Conservation (phyloP, 2,888 invertebrate genomes). For the Macrophya annulata region DNA sequence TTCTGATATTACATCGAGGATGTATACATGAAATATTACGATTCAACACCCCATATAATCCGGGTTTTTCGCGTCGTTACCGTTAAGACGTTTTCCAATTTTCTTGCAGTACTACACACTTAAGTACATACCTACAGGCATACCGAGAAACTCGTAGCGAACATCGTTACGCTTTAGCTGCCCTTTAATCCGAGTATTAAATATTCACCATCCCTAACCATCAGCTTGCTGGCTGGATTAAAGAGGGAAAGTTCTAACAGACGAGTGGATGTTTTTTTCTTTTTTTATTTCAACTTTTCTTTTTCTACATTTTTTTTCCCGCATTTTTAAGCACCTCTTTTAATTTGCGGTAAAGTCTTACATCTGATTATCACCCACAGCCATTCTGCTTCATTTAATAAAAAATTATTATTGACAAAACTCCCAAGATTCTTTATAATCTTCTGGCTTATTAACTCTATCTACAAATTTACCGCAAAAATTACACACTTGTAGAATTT, state of each 20-base stretch:
- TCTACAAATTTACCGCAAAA: neutral
- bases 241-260: neutral
- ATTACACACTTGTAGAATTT: neutral
- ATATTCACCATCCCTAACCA: conserved; percentile 21
- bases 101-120: neutral
- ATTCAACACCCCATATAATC: conserved; percentile 19
- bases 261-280: neutral
- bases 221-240: conserved; percentile 15
- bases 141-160: neutral
- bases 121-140: neutral
- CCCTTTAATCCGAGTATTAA: conserved; percentile 32
- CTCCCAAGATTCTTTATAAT: too few species aligned
- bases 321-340: neutral
- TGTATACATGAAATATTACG: conserved; percentile 8
- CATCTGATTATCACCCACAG: neutral
- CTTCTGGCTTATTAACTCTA: too few species aligned
- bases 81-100: conserved; percentile 28
- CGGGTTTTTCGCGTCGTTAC: neutral
- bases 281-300: neutral
- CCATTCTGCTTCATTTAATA: neutral
- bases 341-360: neutral
- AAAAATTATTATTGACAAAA: neutral
- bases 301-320: neutral
- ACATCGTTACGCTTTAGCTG: conserved; percentile 9
- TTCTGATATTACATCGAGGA: neutral